These are phyloP conservation scores for Caenorhabditis uteleia DNA, from an alignment of 2,888 invertebrate genomes.

Conservation along the genomic window DNA sequence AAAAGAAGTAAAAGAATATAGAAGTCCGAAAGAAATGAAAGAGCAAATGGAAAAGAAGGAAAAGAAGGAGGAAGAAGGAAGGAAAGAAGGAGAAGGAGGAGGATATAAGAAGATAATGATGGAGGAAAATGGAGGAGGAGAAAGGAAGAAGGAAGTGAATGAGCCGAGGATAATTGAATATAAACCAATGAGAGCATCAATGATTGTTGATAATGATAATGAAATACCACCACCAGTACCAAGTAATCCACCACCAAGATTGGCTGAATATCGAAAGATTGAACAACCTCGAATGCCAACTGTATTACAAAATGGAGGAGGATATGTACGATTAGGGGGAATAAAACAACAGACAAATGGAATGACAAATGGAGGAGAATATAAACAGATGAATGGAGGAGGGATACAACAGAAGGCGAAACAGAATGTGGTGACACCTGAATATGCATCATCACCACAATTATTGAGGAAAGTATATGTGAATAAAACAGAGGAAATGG, in stretches of 20 bases:
- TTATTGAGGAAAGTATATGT: too few species aligned
- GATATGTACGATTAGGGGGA: too few species aligned
- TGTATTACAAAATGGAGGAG: too few species aligned
- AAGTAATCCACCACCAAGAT: slow-evolving; percentile 28
- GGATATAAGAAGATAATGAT: neutral
- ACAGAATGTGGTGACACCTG: too few species aligned
- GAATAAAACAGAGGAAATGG: too few species aligned
- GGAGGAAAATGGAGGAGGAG: neutral
- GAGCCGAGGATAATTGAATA: slow-evolving; percentile 26
- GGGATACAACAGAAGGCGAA: too few species aligned
- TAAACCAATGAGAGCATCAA: slow-evolving; percentile 19
- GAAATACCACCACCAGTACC: slow-evolving; percentile 23
- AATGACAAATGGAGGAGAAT: too few species aligned
- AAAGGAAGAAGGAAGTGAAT: neutral
- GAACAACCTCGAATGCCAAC: too few species aligned
- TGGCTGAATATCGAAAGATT: slow-evolving; percentile 23
- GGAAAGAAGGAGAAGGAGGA: neutral
- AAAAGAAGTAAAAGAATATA: slow-evolving; percentile 23
- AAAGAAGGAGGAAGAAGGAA: neutral
- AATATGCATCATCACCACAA: too few species aligned
- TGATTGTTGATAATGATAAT: neutral
- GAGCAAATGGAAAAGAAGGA: neutral
- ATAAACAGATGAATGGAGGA: too few species aligned
- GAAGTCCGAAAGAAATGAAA: slow-evolving; percentile 8
- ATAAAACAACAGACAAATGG: too few species aligned